A percentile compares a stretch with the other conserved stretches of the same genome.
phyloP scores from a whole-genome alignment of 2,113 vertebrate species.

The Pica pica region DNA sequence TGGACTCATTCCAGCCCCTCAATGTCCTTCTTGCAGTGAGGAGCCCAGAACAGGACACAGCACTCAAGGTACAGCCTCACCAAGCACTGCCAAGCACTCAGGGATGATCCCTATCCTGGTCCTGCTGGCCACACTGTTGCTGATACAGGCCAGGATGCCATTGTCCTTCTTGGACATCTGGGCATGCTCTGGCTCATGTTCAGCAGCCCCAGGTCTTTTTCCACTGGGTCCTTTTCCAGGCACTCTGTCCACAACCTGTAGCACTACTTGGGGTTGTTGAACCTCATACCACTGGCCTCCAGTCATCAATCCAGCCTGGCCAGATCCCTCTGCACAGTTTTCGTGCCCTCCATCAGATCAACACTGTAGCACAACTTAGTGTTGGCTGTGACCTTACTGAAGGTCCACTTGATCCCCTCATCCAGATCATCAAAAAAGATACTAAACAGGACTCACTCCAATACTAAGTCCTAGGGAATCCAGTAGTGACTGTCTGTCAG shows the following conservation, averaged over 20 bases:
- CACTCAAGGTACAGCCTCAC: neutral
- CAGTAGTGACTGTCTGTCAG: fast-evolving
- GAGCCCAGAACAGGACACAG: neutral
- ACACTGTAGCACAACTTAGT: neutral
- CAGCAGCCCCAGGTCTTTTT: neutral
- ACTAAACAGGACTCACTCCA: neutral
- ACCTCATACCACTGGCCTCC: neutral
- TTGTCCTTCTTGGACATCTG: neutral
- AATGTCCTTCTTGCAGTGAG: neutral
- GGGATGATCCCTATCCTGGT: neutral
- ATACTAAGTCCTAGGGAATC: neutral
- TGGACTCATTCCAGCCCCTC: neutral
- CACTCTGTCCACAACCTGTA: neutral
- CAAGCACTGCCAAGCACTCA: neutral
- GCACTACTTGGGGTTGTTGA: neutral
- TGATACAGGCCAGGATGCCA: neutral
- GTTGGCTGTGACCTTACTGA: neutral
- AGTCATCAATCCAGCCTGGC: neutral
- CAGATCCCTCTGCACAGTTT: neutral
- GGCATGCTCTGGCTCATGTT: fast-evolving
- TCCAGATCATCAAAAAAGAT: neutral
- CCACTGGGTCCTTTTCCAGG: neutral
- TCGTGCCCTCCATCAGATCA: neutral
- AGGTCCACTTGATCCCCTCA: neutral
- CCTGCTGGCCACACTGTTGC: neutral